Conservation (phyloP, 2,888 invertebrate genomes). For the Protula sp. region DNA sequence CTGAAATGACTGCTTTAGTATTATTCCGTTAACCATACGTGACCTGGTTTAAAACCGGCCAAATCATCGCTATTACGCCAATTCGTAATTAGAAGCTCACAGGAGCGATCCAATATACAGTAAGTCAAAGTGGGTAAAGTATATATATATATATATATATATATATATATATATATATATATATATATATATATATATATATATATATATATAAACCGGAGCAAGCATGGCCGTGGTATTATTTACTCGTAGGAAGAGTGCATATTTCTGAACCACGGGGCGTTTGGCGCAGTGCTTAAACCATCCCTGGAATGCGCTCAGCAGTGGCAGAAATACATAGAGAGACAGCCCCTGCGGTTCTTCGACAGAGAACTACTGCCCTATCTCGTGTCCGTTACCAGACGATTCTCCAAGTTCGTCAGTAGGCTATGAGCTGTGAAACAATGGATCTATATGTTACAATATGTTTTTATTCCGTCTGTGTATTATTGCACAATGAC, state of each 20-base stretch:
- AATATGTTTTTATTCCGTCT: neutral
- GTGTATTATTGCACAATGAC: too few relatives aligned
- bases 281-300: slow-evolving; percentile 45
- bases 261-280: slow-evolving; percentile 49
- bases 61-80: too few relatives aligned
- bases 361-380: slow-evolving; percentile 47
- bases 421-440: slow-evolving; percentile 31
- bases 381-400: slow-evolving; percentile 37
- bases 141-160: slow-evolving; percentile 3
- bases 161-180: slow-evolving; percentile 5
- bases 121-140: neutral
- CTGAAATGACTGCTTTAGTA: too few relatives aligned
- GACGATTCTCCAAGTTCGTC: slow-evolving; percentile 45
- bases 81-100: too few relatives aligned
- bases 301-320: slow-evolving; percentile 40
- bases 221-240: too few relatives aligned
- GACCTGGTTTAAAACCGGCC: too few relatives aligned
- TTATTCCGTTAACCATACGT: too few relatives aligned
- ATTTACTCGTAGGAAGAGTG: neutral
- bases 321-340: slow-evolving; percentile 46
- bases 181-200: slow-evolving; percentile 9
- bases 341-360: slow-evolving; percentile 45
- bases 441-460: too few relatives aligned
- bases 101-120: too few relatives aligned
- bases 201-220: slow-evolving; percentile 4